Evolutionary conservation across 2,888 invertebrate genomes (phyloP).

Genomic region (Formica aserva): DNA sequence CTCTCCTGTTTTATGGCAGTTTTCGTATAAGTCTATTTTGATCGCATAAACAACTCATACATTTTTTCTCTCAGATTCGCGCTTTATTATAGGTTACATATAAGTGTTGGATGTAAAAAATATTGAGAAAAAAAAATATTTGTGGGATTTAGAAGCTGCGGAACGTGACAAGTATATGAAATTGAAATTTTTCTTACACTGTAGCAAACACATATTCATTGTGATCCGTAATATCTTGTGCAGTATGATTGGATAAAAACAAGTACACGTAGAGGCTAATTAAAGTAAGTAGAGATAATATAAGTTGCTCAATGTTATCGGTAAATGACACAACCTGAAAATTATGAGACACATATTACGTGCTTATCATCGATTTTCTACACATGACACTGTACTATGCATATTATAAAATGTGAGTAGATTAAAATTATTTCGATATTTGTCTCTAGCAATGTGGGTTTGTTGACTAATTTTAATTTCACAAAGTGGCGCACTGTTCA

Average conservation of each 20-base stretch:
- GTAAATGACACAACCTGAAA: not conserved
- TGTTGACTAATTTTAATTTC: not conserved
- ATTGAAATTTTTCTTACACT: conserved; percentile 2
- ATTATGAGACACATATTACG: not conserved
- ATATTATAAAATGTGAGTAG: not conserved
- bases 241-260: not conserved
- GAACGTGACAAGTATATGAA: not conserved
- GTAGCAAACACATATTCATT: conserved; percentile 15
- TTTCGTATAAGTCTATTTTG: no score
- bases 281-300: not conserved
- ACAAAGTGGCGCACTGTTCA: not conserved
- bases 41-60: no score
- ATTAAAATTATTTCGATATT: not conserved
- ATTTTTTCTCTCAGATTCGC: no score
- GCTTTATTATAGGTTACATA: no score
- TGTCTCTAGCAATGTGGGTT: not conserved
- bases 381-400: not conserved
- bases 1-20: no score
- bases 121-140: no score
- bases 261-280: not conserved
- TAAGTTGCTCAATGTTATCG: not conserved
- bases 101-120: no score
- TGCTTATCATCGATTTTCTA: not conserved
- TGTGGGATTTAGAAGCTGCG: no score
- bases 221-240: conserved; percentile 19